Evolutionary conservation across 2,888 invertebrate species (phyloP), one percentile per base, ranked within the genome.

Genomic region (Alloscopus bannaensis): DNA sequence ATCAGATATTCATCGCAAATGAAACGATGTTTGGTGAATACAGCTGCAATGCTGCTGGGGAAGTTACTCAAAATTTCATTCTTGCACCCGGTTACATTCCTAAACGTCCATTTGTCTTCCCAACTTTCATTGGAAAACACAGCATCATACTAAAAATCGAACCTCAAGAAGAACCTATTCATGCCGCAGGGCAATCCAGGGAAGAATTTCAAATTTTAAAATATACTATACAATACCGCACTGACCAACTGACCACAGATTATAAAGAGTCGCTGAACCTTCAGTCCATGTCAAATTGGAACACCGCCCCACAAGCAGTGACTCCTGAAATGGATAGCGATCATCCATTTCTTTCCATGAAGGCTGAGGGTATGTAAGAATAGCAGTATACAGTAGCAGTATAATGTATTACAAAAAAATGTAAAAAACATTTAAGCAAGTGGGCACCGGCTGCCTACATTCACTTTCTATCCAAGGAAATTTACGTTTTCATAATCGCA

Each of bases 11-110:
- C 31, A 20, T 75, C 6, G 28, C 42, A 18, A 75, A 75, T 29
- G 59, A 57, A 24, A 59, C 57, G 8, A n/a, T 75, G n/a, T 75
- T 75, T 24, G 66, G 75, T 11, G 66, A 66, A 20, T 75, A 75
- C 47, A n/a, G 16, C 20, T 75, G 75, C 20, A 75, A 75, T 24
- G 28, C 13, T 47, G 47, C 31, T 31, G 75, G 75, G 24, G 47
- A 59, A 18, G 45, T 47, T 6, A 45, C 11, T 18, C 75, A 75
- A n/a, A 11, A 57, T 3, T 75, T 75, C 29, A 18, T 45, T 0
- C 26, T 75, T 24, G 31, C 20, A n/a, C 52, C 65, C 24, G 75
- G 75, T 3, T 75, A 75, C 59, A 65, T 26, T 18, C 75, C 75
- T 20, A 57, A 57, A 13, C 8, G 40, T 0, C 75, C 75, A 24